Base-by-base conservation (phyloP, 2,888 invertebrate species). In the Tetragonisca angustula region DNA sequence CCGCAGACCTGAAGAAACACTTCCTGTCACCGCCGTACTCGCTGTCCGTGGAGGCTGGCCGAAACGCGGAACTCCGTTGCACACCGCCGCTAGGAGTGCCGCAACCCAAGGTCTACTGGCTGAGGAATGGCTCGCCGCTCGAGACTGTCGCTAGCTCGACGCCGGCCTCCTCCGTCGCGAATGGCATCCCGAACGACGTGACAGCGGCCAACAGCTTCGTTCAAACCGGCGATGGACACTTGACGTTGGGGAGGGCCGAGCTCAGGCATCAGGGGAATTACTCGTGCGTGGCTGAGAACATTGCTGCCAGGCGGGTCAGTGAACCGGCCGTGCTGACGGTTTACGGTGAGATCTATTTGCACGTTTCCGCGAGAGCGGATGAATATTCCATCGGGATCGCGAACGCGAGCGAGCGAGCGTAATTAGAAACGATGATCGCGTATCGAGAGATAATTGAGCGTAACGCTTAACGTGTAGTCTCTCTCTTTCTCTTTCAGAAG, bases 271-370 rank as follows among this genome's bases (percentile, higher is more conserved):
- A 97, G 95, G 98, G 98, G 71, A 99, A 99, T 96, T 99, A 98
- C 95, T 98, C 98, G 70, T 99, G 99, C 94, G 98, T 98, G 27
- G 98, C 98, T 1, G 97, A 98, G 94, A 99, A 98, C 94, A 96
- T 98, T 76, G 98, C 98, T 6, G 97, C 97, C 52, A 97, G 97
- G 91, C 95, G 98, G 87, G 96, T 97, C 90, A 97, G 98, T 71
- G 97, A 98, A 88, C 96, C 98, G 0, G 98, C 98, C 0, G 96
- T 97, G 70, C 96, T 99, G 86, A 97, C 97, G 82, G 98, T 99
- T 87, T 98, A 97, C 94, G 98, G 99, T 99, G 95, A 87, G 89
- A 70, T 1, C 65, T 61, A 56, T 76, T 43, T 69, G 69, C 52
- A 43, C 56, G 65, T 74, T 74, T 81, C 80, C 80, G 61, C 70